Conservation (phyloP, 2,888 invertebrate species). For the Abscondita cerata region DNA sequence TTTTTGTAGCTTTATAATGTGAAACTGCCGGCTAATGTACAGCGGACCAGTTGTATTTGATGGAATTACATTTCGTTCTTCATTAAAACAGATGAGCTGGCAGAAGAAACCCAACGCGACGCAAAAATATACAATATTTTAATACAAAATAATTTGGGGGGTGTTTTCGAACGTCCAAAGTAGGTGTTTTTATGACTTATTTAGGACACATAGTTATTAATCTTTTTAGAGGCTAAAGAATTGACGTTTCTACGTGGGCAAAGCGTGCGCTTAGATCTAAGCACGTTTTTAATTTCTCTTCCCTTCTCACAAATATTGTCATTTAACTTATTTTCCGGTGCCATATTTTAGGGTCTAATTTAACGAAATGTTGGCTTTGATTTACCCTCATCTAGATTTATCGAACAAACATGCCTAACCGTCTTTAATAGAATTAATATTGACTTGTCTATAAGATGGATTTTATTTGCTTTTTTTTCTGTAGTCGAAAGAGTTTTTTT, state of each 20-base stretch:
- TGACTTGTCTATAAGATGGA: conserved; percentile 12
- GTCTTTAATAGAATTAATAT: conserved; percentile 25
- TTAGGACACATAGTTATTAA: conserved; percentile 31
- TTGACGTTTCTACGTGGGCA: conserved; percentile 28
- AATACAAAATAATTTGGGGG: conserved; percentile 4
- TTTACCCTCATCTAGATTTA: conserved; percentile 59
- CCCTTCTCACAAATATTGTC: conserved; percentile 55
- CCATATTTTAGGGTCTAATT: conserved; percentile 58
- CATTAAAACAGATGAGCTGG: conserved; percentile 26
- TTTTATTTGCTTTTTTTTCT: background rate
- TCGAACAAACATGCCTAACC: conserved; percentile 37
- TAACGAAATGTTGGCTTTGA: conserved; percentile 56
- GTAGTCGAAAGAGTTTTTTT: background rate
- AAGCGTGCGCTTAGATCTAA: conserved; percentile 48
- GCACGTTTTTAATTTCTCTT: conserved; percentile 59
- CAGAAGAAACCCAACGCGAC: background rate
- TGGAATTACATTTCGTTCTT: conserved; percentile 34
- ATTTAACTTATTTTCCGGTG: conserved; percentile 54
- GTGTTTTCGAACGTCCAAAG: conserved; percentile 7
- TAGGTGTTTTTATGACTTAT: conserved; percentile 31
- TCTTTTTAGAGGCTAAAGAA: conserved; percentile 31
- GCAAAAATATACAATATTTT: background rate
- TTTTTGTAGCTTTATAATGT: conserved; percentile 42
- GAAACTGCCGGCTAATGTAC: conserved; percentile 46
- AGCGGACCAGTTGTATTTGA: conserved; percentile 46